Evolutionary conservation across 2,888 invertebrate species (phyloP), one percentile per base, ranked within the genome.

Genomic region (Acrobasis consociella): DNA sequence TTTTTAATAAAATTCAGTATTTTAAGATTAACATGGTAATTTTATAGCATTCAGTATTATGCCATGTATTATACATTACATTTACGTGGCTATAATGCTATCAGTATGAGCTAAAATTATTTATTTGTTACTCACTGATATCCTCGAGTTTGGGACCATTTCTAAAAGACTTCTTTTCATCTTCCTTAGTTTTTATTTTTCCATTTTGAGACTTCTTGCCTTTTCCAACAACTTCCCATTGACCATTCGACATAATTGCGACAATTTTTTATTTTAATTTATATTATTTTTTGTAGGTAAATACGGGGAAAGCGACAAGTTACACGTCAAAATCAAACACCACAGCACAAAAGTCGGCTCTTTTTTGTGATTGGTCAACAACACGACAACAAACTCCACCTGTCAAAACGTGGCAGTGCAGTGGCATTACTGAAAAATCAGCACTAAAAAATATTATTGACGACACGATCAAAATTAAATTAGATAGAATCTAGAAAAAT

Each of bases 141-240:
- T 96, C 96, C 80, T 96, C 96, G 68, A 95, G 91, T 93, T 96
- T 96, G 37, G 95, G 94, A 58, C 93, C 94, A 85, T 94, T 94
- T 81, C 95, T 94, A 62, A 88, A 82, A 62, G 93, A 87, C 76
- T 94, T 95, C 80, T 94, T 94, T 70, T 93, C 94, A 58, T 95
- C 95, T 69, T 95, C 95, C 55, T 92, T 93, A 65, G 64, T 82
- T 82, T 91, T 91, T 52, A 89, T 82, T 72, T 93, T 93, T 67
- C 86, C 86, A 90, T 93, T 82, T 88, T 95, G 90, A 52, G 89
- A 83, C 77, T 92, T 92, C 80, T 95, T 96, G 71, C 93, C 94
- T 81, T 95, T 96, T 58, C 94, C 94, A 64, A 95, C 95, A 72
- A 95, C 93, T 94, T 95, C 95, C 95, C 95, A 95, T 86, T 95